Evolutionary conservation across 2,888 invertebrate species (phyloP).

Genomic region (Venustoraphidia nigricollis): DNA sequence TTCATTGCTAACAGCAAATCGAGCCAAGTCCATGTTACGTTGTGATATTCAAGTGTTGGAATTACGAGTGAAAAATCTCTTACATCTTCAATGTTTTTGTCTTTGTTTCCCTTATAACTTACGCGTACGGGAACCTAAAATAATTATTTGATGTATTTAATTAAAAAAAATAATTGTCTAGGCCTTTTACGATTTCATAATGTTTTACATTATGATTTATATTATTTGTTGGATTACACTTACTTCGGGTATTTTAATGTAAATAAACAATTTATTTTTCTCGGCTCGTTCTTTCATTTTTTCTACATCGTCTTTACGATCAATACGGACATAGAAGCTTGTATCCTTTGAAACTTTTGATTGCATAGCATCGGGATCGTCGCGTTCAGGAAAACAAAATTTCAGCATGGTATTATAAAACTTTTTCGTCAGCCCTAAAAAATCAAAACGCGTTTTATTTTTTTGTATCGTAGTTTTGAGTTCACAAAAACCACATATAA

Average conservation of each 20-base stretch:
- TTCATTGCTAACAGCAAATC: slow-evolving; percentile 92
- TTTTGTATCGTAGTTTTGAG: background rate
- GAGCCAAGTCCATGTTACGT: slow-evolving; percentile 99
- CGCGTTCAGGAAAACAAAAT: slow-evolving; percentile 93
- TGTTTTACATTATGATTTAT: too few relatives aligned
- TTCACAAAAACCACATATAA: background rate
- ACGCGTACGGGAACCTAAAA: slow-evolving; percentile 54
- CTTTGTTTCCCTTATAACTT: slow-evolving; percentile 94
- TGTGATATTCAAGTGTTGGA: slow-evolving; percentile 95
- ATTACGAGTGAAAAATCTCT: slow-evolving; percentile 86
- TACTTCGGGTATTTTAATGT: slow-evolving; percentile 97
- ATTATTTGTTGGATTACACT: too few relatives aligned
- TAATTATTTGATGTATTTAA: slow-evolving; percentile 11
- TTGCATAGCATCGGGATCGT: slow-evolving; percentile 72
- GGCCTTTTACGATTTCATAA: too few relatives aligned
- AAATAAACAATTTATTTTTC: slow-evolving; percentile 95
- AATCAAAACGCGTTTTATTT: slow-evolving; percentile 3
- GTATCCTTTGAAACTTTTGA: slow-evolving; percentile 59
- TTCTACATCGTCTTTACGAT: slow-evolving; percentile 85
- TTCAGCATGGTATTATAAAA: slow-evolving; percentile 95
- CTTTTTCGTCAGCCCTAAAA: slow-evolving; percentile 71
- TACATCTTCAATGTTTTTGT: slow-evolving; percentile 94
- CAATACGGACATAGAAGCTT: slow-evolving; percentile 80
- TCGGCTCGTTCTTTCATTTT: slow-evolving; percentile 98
- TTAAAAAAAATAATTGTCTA: too few relatives aligned